Evolutionary conservation across 1,140 invertebrate species (phyloP).

Genomic region (Trialeurodes vaporariorum): DNA sequence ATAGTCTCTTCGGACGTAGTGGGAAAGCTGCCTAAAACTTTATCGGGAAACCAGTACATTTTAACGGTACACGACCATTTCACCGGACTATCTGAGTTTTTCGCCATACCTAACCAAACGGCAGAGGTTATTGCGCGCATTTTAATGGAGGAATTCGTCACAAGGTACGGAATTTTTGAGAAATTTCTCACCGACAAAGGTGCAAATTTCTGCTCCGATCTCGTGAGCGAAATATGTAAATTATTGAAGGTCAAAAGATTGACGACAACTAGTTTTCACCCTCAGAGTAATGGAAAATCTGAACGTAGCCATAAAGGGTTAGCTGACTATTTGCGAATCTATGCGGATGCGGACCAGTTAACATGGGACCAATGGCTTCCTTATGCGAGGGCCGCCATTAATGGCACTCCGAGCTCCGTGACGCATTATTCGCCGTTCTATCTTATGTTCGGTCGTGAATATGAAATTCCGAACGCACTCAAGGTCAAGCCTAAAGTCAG

Average conservation of each 20-base stretch:
- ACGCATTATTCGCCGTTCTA: slow-evolving; percentile 17
- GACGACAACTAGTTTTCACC: slow-evolving; percentile 33
- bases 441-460: slow-evolving; percentile 6
- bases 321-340: slow-evolving; percentile 13
- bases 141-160: slow-evolving; percentile 18
- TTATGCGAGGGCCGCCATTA: slow-evolving; percentile 13
- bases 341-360: slow-evolving; percentile 16
- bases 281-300: slow-evolving; percentile 29
- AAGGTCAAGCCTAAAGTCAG: not conserved
- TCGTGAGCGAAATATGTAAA: slow-evolving; percentile 23
- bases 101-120: not conserved
- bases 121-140: not conserved
- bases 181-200: slow-evolving; percentile 20
- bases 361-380: slow-evolving; percentile 25
- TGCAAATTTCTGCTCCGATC: slow-evolving; percentile 10
- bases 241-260: slow-evolving; percentile 18
- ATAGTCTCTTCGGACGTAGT: slow-evolving; percentile 25
- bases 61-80: slow-evolving; percentile 32
- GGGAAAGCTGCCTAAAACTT: slow-evolving; percentile 25
- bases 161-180: slow-evolving; percentile 18
- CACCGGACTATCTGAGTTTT: slow-evolving; percentile 11
- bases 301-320: slow-evolving; percentile 15
- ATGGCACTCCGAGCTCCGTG: slow-evolving; percentile 8
- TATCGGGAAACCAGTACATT: slow-evolving; percentile 28
- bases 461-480: not conserved